Evolutionary conservation across 2,113 vertebrate species (phyloP).

Genomic region (Microcebus griseorufus): DNA sequence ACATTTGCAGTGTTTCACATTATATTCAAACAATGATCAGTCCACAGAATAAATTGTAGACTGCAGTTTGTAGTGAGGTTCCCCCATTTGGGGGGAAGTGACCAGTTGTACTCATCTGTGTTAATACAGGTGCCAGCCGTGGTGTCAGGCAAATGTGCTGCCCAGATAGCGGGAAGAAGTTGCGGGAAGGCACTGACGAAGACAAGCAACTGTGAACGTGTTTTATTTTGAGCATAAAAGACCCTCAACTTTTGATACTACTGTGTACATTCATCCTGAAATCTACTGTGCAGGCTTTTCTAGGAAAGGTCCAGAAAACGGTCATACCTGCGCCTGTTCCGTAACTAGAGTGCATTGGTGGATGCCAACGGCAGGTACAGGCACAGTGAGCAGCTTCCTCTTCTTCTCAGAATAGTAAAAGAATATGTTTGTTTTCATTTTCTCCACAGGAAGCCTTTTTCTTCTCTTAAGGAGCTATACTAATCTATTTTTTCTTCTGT

Average conservation of each 20-base stretch:
- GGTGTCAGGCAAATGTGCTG: neutral
- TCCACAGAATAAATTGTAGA: neutral
- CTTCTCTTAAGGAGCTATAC: neutral
- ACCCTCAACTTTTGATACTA: neutral
- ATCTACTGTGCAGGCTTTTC: neutral
- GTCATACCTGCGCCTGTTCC: neutral
- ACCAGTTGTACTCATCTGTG: slow-evolving; percentile 31
- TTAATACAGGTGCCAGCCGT: neutral
- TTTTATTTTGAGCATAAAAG: neutral
- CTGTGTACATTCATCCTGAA: neutral
- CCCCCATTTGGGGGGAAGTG: neutral
- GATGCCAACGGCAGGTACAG: fast-evolving
- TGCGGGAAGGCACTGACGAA: neutral
- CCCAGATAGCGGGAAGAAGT: neutral
- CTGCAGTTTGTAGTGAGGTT: neutral
- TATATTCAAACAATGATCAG: neutral
- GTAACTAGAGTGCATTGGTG: neutral
- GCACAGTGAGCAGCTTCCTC: fast-evolving
- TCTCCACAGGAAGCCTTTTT: neutral
- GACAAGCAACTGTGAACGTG: neutral
- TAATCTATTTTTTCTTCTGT: neutral
- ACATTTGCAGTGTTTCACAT: neutral
- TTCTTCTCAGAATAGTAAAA: neutral
- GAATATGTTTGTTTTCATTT: neutral
- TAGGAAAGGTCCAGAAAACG: neutral